Evolutionary conservation across 2,888 invertebrate genomes (phyloP).

Genomic region (Eupeodes latifasciatus): DNA sequence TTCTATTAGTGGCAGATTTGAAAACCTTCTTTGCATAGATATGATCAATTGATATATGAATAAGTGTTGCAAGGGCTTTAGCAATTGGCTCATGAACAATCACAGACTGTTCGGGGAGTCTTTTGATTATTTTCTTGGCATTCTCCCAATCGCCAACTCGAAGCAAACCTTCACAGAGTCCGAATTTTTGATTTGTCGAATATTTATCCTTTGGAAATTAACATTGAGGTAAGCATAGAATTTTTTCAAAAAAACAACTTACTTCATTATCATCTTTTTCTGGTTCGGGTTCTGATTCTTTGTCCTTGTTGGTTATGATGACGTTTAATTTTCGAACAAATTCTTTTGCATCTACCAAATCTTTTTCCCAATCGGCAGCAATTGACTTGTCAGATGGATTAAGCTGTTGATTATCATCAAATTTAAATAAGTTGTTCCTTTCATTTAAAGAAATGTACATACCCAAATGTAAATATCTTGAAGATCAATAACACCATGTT

Average conservation of each 20-base stretch:
- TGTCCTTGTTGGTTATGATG: constrained; percentile 92
- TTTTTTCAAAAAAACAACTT: constrained; percentile 52
- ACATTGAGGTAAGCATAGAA: neutral
- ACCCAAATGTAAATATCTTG: constrained; percentile 97
- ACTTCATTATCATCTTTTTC: constrained; percentile 89
- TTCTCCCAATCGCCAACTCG: constrained; percentile 96
- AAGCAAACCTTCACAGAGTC: constrained; percentile 94
- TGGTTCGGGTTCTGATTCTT: constrained; percentile 89
- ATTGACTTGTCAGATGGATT: constrained; percentile 94
- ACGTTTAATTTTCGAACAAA: constrained; percentile 94
- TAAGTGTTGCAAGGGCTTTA: constrained; percentile 90
- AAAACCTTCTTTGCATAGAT: constrained; percentile 91
- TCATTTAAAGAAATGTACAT: constrained; percentile 81
- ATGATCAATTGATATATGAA: constrained; percentile 94
- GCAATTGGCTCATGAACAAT: constrained; percentile 92
- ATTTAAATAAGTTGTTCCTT: no score
- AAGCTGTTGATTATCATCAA: constrained; percentile 85
- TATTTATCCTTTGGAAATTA: constrained; percentile 80
- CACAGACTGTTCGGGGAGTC: constrained; percentile 92
- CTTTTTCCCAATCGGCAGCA: constrained; percentile 91
- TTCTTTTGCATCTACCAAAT: constrained; percentile 92
- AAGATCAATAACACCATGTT: constrained; percentile 93
- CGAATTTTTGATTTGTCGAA: constrained; percentile 94
- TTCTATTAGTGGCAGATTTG: constrained; percentile 89
- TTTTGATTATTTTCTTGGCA: constrained; percentile 91